A percentile compares a stretch with the other conserved stretches of the same genome.
phyloP scores from a whole-genome alignment of 2,797 vertebrate genomes.

The Darevskia nairensis region DNA sequence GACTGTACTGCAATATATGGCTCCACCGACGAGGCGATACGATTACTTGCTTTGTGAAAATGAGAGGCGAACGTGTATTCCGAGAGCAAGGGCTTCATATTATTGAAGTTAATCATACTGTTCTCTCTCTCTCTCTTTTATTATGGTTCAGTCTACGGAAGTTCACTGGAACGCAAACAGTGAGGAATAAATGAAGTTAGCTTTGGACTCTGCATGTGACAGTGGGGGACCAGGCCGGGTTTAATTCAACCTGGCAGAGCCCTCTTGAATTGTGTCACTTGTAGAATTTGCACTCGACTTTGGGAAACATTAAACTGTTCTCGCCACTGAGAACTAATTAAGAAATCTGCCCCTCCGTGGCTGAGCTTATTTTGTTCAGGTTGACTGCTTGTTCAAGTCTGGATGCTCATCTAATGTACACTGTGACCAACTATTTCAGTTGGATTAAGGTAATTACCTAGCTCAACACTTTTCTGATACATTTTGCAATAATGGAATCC shows the following conservation, averaged over 20 bases:
- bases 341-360: slow-evolving; percentile 71
- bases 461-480: slow-evolving; percentile 73
- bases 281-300: slow-evolving; percentile 76
- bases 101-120: slow-evolving; percentile 65
- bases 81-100: slow-evolving; percentile 62
- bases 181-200: slow-evolving; percentile 67
- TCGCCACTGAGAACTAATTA: slow-evolving; percentile 80
- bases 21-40: slow-evolving; percentile 35
- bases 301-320: slow-evolving; percentile 74
- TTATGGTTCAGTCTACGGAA: slow-evolving; percentile 31
- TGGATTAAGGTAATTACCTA: slow-evolving; percentile 78
- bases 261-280: slow-evolving; percentile 69
- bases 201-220: slow-evolving; percentile 48
- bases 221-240: slow-evolving; percentile 56
- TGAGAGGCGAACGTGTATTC: slow-evolving; percentile 58
- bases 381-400: slow-evolving; percentile 80
- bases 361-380: slow-evolving; percentile 80
- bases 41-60: slow-evolving; percentile 56
- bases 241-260: slow-evolving; percentile 53
- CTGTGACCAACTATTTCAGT: slow-evolving; percentile 70
- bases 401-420: slow-evolving; percentile 74
- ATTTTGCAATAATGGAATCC: slow-evolving; percentile 71
- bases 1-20: slow-evolving; percentile 43
- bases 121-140: slow-evolving; percentile 56
- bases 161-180: slow-evolving; percentile 66